A percentile compares a stretch with the other conserved stretches of the same genome.
These are phyloP conservation scores for Papio anubis DNA, from an alignment of 2,113 vertebrate genomes.

Conservation along the genomic window DNA sequence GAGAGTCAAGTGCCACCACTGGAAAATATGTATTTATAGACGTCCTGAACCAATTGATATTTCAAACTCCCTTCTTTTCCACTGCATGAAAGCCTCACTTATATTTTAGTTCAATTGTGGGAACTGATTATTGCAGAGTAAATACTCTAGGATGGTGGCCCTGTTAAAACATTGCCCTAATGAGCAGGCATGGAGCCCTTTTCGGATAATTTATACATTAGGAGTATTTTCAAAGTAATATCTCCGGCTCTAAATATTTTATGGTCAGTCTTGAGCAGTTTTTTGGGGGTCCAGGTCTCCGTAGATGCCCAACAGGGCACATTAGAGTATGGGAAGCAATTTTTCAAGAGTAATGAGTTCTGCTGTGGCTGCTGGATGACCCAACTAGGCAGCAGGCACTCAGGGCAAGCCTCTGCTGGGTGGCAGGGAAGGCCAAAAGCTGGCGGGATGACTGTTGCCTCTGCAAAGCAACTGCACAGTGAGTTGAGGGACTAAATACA, in stretches of 20 bases:
- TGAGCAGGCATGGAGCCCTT: slow-evolving; percentile 31
- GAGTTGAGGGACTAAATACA: neutral
- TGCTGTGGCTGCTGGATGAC: slow-evolving; percentile 78
- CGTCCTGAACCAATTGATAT: slow-evolving; percentile 67
- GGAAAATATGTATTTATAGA: slow-evolving; percentile 73
- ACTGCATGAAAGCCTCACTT: slow-evolving; percentile 75
- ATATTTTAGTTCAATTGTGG: slow-evolving; percentile 83
- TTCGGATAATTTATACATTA: slow-evolving; percentile 74
- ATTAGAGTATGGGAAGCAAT: slow-evolving; percentile 84
- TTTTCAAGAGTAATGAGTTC: slow-evolving; percentile 84
- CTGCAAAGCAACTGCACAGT: neutral
- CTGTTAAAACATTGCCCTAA: slow-evolving; percentile 79
- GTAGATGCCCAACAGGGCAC: slow-evolving; percentile 76
- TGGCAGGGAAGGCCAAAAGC: neutral
- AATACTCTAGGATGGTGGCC: slow-evolving; percentile 80
- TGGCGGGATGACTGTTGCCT: neutral
- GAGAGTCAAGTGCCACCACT: slow-evolving; percentile 65
- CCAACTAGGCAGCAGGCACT: neutral
- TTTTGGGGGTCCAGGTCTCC: slow-evolving; percentile 78
- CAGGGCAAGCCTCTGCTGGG: too few relatives aligned
- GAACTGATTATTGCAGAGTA: slow-evolving; percentile 83
- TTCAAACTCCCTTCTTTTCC: slow-evolving; percentile 69
- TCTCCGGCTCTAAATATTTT: slow-evolving; percentile 86
- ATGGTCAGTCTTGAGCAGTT: slow-evolving; percentile 84
- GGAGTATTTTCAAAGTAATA: slow-evolving; percentile 83